phyloP scores from a whole-genome alignment of 1,140 invertebrate genomes.

The Periplaneta americana region DNA sequence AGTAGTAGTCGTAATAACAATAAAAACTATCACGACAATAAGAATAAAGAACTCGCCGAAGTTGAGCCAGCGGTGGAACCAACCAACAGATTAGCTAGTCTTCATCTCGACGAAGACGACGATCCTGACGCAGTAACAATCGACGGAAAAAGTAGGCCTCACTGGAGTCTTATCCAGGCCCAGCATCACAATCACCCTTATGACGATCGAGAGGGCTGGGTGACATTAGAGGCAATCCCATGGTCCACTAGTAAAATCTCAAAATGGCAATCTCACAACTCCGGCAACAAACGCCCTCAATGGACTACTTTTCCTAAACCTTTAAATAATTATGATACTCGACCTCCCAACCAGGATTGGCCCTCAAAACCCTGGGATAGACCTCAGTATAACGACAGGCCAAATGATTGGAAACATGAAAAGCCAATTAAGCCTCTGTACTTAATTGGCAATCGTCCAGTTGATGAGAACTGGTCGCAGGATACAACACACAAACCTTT shows the following conservation, averaged over 20 bases:
- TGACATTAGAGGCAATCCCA: constrained; percentile 66
- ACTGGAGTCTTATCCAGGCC: constrained; percentile 31
- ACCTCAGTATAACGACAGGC: background rate
- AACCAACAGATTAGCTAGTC: constrained; percentile 8
- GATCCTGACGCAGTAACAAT: background rate
- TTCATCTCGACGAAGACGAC: constrained; percentile 1
- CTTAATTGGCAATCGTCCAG: background rate
- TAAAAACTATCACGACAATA: background rate
- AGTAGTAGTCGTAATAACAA: background rate
- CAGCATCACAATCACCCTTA: constrained; percentile 49
- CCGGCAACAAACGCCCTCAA: background rate
- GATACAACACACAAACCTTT: background rate
- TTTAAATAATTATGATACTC: background rate
- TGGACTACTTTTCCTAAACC: background rate
- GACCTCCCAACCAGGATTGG: background rate
- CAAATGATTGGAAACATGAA: background rate
- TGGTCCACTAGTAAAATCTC: constrained; percentile 75
- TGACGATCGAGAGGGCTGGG: constrained; percentile 68
- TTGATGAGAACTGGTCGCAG: background rate
- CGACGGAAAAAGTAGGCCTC: constrained; percentile 15
- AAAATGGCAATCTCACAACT: constrained; percentile 60
- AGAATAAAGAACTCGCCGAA: background rate
- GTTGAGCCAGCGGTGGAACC: background rate
- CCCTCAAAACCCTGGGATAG: background rate
- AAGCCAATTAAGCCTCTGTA: background rate